Evolutionary conservation across 2,797 vertebrate species (phyloP), one percentile per base, ranked within the genome.

Genomic region (Lacerta bilineata): DNA sequence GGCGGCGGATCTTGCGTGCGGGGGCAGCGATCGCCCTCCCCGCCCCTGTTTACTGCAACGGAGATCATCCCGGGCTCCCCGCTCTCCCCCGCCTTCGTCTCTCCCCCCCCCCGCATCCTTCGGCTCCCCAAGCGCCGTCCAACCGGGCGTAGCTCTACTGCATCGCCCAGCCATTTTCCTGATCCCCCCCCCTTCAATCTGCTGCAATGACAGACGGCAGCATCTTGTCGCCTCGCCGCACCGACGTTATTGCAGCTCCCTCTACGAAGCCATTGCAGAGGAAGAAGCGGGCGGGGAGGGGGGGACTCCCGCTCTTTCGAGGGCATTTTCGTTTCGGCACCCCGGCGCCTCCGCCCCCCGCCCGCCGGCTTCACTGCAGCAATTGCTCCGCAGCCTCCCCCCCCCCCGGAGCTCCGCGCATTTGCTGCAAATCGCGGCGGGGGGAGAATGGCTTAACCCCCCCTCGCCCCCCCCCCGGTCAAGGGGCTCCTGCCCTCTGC

Each of bases 81-180:
- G 50, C 13, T 36, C 23, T 29, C 46, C 20, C 10, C 5, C 29
- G 2, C 18, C 11, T 2, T 5, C 43, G 1, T 7, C 27, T 29
- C 23, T 13, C 33, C 33, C 33, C 29, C 20, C 46, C 50, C 7
- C 6, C 6, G 66, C 50, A 3, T 79, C 77, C 69, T 85, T 64
- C 18, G 77, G 69, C 69, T 85, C 77, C 41, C 83, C 71, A 39
- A 66, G 75, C 15, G 41, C 50, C 29, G n/a, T 13, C 10, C 17
- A 50, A 9, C 71, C 7, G 36, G 68, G 88, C 83, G 41, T n/a
- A 50, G 83, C 78, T 84, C 50, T 29, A 75, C 84, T 85, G 69
- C 88, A 76, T 81, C 59, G 36, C 77, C 83, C 83, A 85, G 88
- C 81, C 83, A 85, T 89, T 55, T 81, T 59, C 8, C 20, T 33